Percentiles rank a stretch among this genome's conserved stretches.
Conservation (phyloP, 2,797 vertebrate species). For the Limnodromus scolopaceus region DNA sequence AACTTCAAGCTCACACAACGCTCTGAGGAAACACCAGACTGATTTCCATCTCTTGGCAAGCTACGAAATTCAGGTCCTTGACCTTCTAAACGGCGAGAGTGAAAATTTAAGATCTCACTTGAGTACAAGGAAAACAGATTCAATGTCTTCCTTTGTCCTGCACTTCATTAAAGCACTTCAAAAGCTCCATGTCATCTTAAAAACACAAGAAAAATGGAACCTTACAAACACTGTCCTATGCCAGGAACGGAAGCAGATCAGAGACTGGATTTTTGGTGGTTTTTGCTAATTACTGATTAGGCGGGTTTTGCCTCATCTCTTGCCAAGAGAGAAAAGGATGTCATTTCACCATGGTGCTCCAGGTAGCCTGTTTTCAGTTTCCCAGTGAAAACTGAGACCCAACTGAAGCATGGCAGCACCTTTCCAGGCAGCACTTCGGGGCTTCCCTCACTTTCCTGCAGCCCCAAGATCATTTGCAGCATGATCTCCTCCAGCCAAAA, state of each 20-base stretch:
- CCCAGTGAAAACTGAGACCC: neutral
- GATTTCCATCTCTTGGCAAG: neutral
- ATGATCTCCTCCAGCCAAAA: neutral
- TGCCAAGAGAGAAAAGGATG: neutral
- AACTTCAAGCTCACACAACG: neutral
- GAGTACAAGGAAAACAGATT: neutral
- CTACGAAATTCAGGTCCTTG: neutral
- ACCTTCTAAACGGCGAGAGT: neutral
- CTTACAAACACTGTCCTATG: neutral
- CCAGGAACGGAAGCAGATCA: neutral
- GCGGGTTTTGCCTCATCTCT: neutral
- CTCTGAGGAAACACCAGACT: neutral
- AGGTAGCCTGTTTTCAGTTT: neutral
- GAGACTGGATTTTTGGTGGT: neutral
- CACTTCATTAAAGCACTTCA: slow-evolving; percentile 20
- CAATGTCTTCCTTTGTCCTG: neutral
- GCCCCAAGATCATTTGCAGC: neutral
- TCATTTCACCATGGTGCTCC: neutral
- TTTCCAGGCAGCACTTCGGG: neutral
- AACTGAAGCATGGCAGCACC: rapidly evolving
- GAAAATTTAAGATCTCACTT: neutral
- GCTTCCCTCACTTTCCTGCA: neutral
- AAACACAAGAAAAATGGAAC: neutral
- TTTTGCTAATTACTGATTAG: neutral
- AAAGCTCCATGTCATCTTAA: neutral